phyloP scores from a whole-genome alignment of 2,113 vertebrate species.

The Tichodroma muraria region DNA sequence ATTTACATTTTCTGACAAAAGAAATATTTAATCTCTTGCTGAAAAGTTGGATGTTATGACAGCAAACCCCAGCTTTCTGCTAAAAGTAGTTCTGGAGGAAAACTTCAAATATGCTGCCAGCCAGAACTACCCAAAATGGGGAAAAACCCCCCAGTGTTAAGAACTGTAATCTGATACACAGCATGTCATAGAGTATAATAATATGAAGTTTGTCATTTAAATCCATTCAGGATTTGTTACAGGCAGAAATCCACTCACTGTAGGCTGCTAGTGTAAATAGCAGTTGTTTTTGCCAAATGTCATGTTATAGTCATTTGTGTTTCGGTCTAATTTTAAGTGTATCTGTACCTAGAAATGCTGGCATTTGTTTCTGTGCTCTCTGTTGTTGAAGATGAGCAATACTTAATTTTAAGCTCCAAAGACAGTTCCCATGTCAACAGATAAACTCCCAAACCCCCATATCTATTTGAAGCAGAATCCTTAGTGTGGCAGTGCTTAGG shows the following conservation, averaged over 20 bases:
- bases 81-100: background rate
- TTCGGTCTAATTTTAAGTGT: background rate
- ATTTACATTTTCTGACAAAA: background rate
- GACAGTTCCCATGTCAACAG: background rate
- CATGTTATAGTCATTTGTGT: background rate
- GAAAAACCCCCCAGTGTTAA: background rate
- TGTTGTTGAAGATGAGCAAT: background rate
- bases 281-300: background rate
- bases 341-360: background rate
- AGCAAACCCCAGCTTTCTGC: background rate
- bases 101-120: background rate
- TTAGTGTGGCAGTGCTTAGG: background rate
- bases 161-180: background rate
- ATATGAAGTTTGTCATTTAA: background rate
- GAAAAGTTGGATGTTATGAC: background rate
- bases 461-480: background rate
- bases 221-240: background rate
- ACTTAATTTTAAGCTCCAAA: slow-evolving; percentile 2
- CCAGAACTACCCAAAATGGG: background rate
- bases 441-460: background rate
- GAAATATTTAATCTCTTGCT: background rate
- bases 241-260: background rate
- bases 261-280: background rate
- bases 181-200: background rate
- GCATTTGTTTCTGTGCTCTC: background rate